Evolutionary conservation across 2,113 vertebrate species (phyloP), one percentile per base, ranked within the genome.

Genomic region (Atlantisia rogersi): DNA sequence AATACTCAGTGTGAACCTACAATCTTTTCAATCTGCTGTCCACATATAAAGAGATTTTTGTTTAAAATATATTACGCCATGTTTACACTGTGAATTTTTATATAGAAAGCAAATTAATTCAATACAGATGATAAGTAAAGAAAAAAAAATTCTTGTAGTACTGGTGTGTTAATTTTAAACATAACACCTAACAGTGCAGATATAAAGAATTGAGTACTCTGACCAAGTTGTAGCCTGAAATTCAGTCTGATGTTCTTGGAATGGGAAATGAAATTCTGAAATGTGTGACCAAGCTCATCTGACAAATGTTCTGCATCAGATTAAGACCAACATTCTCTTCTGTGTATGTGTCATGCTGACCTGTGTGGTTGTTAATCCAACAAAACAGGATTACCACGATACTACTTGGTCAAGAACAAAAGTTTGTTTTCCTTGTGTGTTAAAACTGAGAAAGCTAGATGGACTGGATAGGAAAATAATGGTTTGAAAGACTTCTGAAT

Each of bases 231-330:
- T 52, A 29, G 64, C 39, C 67, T 75, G 53, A 87, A 88, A 48
- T 63, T 37, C 15, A 75, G 24, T 10, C 35, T 76, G 11, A 37
- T 29, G 6, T 50, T 63, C 31, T 64, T 14, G 14, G 37, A 70
- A 60, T 31, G 35, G 15, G 40, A 69, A 82, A 46, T 40, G 20
- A 74, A 64, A 39, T 50, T 21, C 26, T 28, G 26, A 62, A n/a
- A 62, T 25, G 15, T 0, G 0, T 12, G 28, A 26, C 32, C 12
- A 24, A 70, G 18, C 8, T 35, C 4, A 4, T 11, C 0, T 21
- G 46, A 15, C 1, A 2, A 62, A 65, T 6, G 18, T 9, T 32
- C 1, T 29, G 11, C 2, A 74, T 11, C 6, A 44, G 10, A 28
- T 15, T 55, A 42, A 42, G 52, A 28, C 15, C 0, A 3, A 1